Evolutionary conservation across 2,797 vertebrate genomes (phyloP), one percentile per base, ranked within the genome.

Genomic region (Acropternis orthonyx): DNA sequence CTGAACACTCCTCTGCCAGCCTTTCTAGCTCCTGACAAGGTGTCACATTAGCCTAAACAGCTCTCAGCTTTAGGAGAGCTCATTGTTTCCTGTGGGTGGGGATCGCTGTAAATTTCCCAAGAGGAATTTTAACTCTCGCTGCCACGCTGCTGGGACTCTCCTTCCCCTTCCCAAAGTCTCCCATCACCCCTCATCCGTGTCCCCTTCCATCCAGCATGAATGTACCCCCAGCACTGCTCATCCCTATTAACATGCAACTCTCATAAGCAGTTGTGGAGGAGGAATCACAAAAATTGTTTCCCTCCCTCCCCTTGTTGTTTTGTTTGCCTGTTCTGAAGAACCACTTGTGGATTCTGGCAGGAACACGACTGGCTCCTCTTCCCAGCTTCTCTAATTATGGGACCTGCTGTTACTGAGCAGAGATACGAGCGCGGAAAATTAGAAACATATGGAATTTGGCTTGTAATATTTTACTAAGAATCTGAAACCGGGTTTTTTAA

Each of bases 31-130:
- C 51, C 61, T 79, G 83, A 63, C 56, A 54, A 14, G 3, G 65
- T 86, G 84, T 82, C 82, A 96, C 95, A 93, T 96, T 93, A 96
- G 84, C 49, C 52, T 74, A 55, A 94, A 37, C 56, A 88, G 80
- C 86, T 91, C 85, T 6, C 66, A 78, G 81, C 81, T 88, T 66
- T 72, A 49, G 14, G 71, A 80, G 63, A 26, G 68, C 80, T 89
- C 88, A 66, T 77, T 89, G 85, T 94, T 87, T 75, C 54, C 19
- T 2, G 52, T 0, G 2, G 21, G 28, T 79, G 41, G 39, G 66
- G 75, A 75, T 11, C 36, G 75, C 85, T 88, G 56, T n/a, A 23
- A 44, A 85, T 73, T 94, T 71, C 92, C 80, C 89, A 20, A 8
- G 48, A 89, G 93, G 52, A 43, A 68, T 86, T 91, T 75, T 71